phyloP scores from a whole-genome alignment of 2,113 vertebrate genomes.

The Verasper variegatus region DNA sequence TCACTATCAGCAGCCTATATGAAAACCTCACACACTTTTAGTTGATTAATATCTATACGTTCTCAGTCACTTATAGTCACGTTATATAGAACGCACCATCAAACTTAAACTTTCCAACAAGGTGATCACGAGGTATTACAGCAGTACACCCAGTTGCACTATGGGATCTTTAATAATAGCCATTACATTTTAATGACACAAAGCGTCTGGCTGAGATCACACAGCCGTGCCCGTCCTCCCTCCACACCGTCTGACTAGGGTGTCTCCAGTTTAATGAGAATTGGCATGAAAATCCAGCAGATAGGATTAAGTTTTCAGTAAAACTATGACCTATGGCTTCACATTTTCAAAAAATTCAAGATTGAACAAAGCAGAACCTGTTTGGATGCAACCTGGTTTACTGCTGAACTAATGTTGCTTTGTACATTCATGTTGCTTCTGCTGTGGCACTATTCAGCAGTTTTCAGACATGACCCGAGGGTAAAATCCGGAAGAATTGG shows the following conservation, averaged over 20 bases:
- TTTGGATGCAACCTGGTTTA: neutral
- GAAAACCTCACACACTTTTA: too few species aligned
- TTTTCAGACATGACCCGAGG: too few species aligned
- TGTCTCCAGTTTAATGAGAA: constrained; percentile 8
- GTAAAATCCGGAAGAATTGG: too few species aligned
- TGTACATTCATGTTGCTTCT: neutral
- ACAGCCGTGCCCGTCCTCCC: neutral
- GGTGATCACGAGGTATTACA: neutral
- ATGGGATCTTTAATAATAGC: neutral
- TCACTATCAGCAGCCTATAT: too few species aligned
- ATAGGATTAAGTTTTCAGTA: neutral
- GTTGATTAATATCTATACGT: neutral
- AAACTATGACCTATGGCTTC: neutral
- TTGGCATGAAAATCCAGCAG: neutral
- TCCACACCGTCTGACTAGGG: neutral
- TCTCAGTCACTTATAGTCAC: neutral
- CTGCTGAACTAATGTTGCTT: neutral
- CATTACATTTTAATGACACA: neutral
- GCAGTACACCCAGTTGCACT: neutral
- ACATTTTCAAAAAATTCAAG: neutral
- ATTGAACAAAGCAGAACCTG: neutral
- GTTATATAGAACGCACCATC: neutral
- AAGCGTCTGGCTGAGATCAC: neutral
- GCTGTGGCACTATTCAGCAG: neutral
- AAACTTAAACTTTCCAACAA: neutral